phyloP scores from a whole-genome alignment of 1,140 invertebrate genomes.

The Diorhabda elongata region DNA sequence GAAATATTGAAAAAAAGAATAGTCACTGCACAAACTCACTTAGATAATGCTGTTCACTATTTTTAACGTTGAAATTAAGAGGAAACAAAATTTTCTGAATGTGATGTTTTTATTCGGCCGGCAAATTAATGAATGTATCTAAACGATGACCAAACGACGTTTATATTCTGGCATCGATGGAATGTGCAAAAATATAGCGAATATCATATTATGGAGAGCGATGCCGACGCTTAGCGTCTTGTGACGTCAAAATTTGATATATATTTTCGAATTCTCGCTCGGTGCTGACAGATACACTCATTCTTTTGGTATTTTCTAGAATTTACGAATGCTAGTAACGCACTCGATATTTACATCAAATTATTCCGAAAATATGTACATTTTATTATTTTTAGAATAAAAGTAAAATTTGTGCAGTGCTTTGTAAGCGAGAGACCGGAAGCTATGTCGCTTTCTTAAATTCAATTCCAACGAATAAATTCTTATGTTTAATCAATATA shows the following conservation, averaged over 20 bases:
- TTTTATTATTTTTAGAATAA: no score
- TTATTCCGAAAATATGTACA: no score
- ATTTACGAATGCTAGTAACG: background rate
- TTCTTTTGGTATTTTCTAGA: constrained; percentile 1
- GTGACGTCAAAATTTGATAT: constrained; percentile 11
- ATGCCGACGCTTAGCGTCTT: constrained; percentile 27
- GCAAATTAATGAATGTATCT: constrained; percentile 18
- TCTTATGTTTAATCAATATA: no score
- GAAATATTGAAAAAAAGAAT: constrained; percentile 12
- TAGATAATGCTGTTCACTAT: background rate
- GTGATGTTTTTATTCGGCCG: constrained; percentile 9
- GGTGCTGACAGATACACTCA: background rate
- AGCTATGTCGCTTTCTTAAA: no score
- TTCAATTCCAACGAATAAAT: no score
- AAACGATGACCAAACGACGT: constrained; percentile 13
- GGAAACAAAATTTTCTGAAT: background rate
- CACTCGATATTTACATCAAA: no score
- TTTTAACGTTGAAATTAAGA: background rate
- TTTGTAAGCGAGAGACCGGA: no score
- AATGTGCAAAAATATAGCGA: constrained; percentile 31
- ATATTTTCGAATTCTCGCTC: constrained; percentile 19
- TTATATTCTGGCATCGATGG: constrained; percentile 25
- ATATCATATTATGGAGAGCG: background rate
- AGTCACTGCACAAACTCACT: constrained; percentile 3
- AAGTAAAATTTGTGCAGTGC: no score